Evolutionary conservation across 2,888 invertebrate species (phyloP), one percentile per base, ranked within the genome.

Genomic region (Drepanosiphum platanoidis): DNA sequence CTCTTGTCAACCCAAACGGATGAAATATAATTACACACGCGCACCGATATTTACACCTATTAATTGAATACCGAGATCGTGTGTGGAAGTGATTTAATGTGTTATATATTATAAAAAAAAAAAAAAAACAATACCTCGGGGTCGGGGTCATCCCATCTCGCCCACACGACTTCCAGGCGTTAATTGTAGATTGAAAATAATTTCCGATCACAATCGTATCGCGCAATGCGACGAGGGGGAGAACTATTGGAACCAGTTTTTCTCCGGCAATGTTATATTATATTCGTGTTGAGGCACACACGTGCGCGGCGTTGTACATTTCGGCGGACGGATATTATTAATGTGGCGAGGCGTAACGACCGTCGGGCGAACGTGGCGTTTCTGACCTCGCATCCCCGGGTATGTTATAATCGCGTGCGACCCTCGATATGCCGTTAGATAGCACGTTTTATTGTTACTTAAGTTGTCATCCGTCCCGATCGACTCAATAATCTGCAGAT

Each of bases 191-290:
- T 36, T 52, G 46, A 34, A 74, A 46, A 83, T 83, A 83, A 83
- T 83, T 74, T 83, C 70, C 46, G 74, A 83, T 83, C 18, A 74
- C 82, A 83, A 83, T 74, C 82, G 52, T 71, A 70, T 46, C 52
- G 36, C 52, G 36, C 34, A 34, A 80, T 68, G 68, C 22, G 52
- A 66, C 27, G 5, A 39, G 15, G 5, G 30, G 36, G 22, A 9
- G n/a, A 52, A 36, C 15, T 22, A 70, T 70, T 70, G 58, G 58
- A 80, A 80, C 80, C 80, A 52, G 80, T 80, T 80, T 70, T 70
- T 70, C 32, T 66, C 32, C n/a, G n/a, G n/a, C n/a, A n/a, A 61
- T 71, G 4, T 7, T 52, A 68, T 64, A 64, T 34, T 36, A 70
- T 66, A 61, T 80, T 5, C 46, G n/a, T n/a, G n/a, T n/a, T n/a